Conservation (phyloP, 2,888 invertebrate species). For the Melipona beecheii region DNA sequence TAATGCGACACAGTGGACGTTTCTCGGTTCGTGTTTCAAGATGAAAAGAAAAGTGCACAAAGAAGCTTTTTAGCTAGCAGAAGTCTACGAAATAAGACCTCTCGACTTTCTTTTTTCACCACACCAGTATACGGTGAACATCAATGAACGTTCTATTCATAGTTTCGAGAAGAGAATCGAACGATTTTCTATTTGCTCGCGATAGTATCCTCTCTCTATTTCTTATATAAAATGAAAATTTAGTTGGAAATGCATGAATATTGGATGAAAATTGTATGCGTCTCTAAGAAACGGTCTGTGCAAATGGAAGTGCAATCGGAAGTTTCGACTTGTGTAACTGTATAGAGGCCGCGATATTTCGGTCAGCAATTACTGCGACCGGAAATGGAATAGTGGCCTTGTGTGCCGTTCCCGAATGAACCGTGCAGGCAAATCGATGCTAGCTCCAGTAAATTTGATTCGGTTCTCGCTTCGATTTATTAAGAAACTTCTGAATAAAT, state of each 20-base stretch:
- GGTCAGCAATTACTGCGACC: constrained; percentile 67
- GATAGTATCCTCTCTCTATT: neutral
- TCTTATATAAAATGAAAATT: neutral
- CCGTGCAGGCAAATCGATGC: constrained; percentile 60
- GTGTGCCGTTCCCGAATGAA: constrained; percentile 53
- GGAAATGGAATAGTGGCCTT: constrained; percentile 74
- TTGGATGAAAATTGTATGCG: neutral
- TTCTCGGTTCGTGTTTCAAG: constrained; percentile 5
- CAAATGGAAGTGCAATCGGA: constrained; percentile 46
- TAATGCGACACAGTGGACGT: constrained; percentile 24
- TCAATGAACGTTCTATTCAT: neutral
- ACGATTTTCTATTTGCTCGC: neutral
- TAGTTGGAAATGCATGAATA: neutral
- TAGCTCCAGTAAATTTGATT: constrained; percentile 68
- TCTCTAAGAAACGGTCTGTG: constrained; percentile 13
- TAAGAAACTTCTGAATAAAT: constrained; percentile 22
- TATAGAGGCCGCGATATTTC: constrained; percentile 58
- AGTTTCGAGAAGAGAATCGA: neutral
- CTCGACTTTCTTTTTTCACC: no score
- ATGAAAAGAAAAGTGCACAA: constrained; percentile 18
- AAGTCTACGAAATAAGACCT: constrained; percentile 1
- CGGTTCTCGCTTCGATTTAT: constrained; percentile 30
- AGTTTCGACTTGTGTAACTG: constrained; percentile 26
- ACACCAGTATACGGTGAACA: neutral
- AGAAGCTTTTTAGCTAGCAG: constrained; percentile 12